Evolutionary conservation across 2,113 vertebrate species (phyloP).

Genomic region (Mesocricetus auratus): DNA sequence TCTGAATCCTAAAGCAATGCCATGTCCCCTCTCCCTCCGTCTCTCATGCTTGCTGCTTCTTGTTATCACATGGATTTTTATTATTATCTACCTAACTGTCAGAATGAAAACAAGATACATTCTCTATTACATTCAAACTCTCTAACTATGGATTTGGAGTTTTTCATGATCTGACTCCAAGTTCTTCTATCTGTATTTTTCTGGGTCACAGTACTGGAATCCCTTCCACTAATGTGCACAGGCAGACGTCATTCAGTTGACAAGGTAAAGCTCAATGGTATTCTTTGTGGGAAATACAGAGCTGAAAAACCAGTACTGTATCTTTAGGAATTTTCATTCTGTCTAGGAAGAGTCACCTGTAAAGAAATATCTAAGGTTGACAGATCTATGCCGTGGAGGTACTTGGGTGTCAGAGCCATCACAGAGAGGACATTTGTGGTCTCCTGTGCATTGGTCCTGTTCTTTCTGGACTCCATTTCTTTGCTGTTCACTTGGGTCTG

Average conservation of each 20-base stretch:
- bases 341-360: neutral
- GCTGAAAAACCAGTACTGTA: neutral
- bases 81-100: neutral
- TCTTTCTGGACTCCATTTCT: slow-evolving; percentile 6
- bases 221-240: accelerated
- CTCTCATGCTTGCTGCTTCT: neutral
- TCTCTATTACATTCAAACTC: neutral
- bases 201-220: neutral
- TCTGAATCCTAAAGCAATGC: neutral
- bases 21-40: neutral
- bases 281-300: neutral
- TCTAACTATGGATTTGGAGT: neutral
- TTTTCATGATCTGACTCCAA: neutral
- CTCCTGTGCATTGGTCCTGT: neutral
- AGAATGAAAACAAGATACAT: neutral
- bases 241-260: neutral
- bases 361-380: neutral
- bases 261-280: neutral
- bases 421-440: neutral
- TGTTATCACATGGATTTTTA: neutral
- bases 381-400: neutral
- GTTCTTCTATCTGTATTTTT: neutral
- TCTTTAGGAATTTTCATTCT: neutral
- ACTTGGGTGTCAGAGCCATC: neutral
- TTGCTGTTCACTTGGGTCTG: neutral